These are phyloP conservation scores for Andricus grossulariae DNA, from an alignment of 1,140 invertebrate species.

Conservation along the genomic window DNA sequence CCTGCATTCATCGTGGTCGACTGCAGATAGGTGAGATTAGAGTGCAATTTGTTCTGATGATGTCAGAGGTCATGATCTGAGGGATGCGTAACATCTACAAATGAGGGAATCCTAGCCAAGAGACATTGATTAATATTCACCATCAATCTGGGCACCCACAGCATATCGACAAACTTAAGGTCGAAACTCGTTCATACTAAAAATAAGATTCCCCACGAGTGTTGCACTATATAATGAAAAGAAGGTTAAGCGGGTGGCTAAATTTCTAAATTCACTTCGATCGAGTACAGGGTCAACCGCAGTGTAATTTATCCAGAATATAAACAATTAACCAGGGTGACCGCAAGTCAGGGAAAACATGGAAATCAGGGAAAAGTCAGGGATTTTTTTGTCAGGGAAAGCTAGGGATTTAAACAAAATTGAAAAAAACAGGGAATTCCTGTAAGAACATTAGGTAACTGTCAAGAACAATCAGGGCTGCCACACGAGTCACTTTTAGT, in stretches of 20 bases:
- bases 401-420: too few relatives aligned
- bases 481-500: too few relatives aligned
- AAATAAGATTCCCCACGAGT: neutral
- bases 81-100: neutral
- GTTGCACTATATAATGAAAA: neutral
- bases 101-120: neutral
- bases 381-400: too few relatives aligned
- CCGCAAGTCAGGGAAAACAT: too few relatives aligned
- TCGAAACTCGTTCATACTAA: neutral
- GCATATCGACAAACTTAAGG: neutral
- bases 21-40: neutral
- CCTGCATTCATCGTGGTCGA: neutral
- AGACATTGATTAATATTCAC: conserved; percentile 5
- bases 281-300: conserved; percentile 9
- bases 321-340: neutral
- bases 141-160: neutral
- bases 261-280: conserved; percentile 22
- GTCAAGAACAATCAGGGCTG: too few relatives aligned
- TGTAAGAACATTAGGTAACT: too few relatives aligned
- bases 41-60: neutral
- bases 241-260: conserved; percentile 27
- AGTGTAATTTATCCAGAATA: neutral
- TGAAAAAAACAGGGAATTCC: too few relatives aligned
- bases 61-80: neutral
- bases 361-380: too few relatives aligned